Evolutionary conservation across 2,113 vertebrate species (phyloP).

Genomic region (human (Homo sapiens)): GRCh38 chr9:107123501-107124000

Average conservation of each 20-base stretch:
- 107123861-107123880: neutral
- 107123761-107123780: neutral
- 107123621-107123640: neutral
- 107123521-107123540: neutral
- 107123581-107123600: conserved; percentile 5
- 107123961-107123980: neutral
- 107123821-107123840: neutral
- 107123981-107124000: neutral
- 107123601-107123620: neutral
- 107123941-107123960: conserved; percentile 5
- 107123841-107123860: conserved; percentile 28
- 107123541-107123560: neutral
- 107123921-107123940: neutral
- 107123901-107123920: neutral
- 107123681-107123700: neutral
- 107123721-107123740: neutral
- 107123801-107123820: neutral
- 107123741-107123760: neutral
- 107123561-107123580: neutral
- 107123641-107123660: neutral
- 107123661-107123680: neutral
- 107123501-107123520: neutral
- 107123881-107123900: neutral
- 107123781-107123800: neutral
- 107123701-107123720: conserved; percentile 2